These are phyloP conservation scores for Murina feae DNA, from an alignment of 2,113 vertebrate species.

Conservation along the genomic window DNA sequence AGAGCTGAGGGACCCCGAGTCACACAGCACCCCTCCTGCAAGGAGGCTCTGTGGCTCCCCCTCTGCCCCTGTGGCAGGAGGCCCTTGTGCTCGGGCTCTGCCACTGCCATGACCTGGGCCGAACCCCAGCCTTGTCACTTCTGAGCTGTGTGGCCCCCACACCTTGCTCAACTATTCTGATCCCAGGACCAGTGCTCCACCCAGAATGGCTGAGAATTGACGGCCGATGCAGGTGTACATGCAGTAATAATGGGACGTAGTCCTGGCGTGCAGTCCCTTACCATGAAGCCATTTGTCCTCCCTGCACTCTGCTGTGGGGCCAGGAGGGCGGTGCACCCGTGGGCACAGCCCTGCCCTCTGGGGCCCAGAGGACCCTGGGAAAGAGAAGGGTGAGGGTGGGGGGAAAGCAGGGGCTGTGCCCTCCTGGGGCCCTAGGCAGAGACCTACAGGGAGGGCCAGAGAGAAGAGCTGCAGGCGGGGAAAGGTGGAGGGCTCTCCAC, in stretches of 20 bases:
- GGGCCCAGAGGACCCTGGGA: not conserved
- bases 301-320: not conserved
- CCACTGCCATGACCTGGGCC: not conserved
- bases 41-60: not conserved
- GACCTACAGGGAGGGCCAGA: not conserved
- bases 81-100: not conserved
- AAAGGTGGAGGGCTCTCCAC: accelerated
- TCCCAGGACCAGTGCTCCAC: not conserved
- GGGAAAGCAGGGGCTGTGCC: not conserved
- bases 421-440: too few relatives aligned
- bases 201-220: not conserved
- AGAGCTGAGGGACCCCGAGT: not conserved
- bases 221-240: not conserved
- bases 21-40: not conserved
- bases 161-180: not conserved
- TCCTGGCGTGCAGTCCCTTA: not conserved
- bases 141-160: not conserved
- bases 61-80: not conserved
- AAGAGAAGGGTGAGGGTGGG: not conserved
- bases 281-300: not conserved
- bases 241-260: not conserved
- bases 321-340: not conserved
- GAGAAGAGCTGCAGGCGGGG: accelerated
- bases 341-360: not conserved
- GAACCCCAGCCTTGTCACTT: not conserved